Evolutionary conservation across 2,113 vertebrate species (phyloP).

Genomic region (pig (Sus scrofa)): DNA sequence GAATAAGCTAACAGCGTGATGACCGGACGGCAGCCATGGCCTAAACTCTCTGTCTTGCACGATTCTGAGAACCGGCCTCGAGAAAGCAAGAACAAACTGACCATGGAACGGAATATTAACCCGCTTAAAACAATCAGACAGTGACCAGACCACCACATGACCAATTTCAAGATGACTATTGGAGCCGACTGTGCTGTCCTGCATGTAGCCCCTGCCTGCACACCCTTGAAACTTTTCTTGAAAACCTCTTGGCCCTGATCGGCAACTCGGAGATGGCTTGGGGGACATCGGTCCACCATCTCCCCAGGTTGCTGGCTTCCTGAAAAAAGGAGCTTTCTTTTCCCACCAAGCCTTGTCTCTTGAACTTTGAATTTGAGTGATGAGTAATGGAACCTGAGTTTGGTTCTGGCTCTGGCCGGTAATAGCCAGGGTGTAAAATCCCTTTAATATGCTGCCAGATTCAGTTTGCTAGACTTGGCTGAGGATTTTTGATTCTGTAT

Average conservation of each 20-base stretch:
- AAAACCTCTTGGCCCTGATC: not conserved
- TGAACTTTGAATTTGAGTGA: not conserved
- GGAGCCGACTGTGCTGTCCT: not conserved
- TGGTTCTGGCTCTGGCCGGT: not conserved
- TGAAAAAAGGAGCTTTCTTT: not conserved
- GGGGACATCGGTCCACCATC: not conserved
- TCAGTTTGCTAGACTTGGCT: not conserved
- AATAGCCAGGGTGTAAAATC: not conserved
- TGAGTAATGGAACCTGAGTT: not conserved
- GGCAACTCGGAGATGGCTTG: not conserved
- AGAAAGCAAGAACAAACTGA: too few relatives aligned
- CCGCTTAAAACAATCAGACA: not conserved
- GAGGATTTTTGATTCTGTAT: not conserved
- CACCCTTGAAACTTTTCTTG: not conserved
- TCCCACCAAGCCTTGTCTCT: not conserved
- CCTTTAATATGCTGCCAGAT: not conserved
- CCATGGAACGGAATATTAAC: not conserved
- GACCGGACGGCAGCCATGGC: not conserved
- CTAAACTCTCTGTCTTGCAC: fast-evolving
- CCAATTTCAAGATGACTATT: not conserved
- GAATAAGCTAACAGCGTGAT: not conserved
- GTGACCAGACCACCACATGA: not conserved
- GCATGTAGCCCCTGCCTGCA: not conserved
- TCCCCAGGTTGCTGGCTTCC: not conserved
- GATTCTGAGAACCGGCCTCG: not conserved